Evolutionary conservation across 1,140 invertebrate species (phyloP), one percentile per base, ranked within the genome.

Genomic region (Drosophila ananassae): DNA sequence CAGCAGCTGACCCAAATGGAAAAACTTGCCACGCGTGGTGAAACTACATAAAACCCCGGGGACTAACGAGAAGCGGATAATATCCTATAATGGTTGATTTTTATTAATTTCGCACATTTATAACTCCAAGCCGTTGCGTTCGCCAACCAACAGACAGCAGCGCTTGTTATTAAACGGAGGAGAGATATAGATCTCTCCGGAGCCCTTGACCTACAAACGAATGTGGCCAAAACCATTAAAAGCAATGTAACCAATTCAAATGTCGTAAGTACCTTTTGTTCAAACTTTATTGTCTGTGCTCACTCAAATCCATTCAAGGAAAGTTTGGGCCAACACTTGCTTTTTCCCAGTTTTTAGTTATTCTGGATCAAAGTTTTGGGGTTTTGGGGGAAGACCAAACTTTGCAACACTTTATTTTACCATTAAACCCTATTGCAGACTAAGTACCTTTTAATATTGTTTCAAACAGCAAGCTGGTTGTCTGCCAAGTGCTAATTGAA

Each of bases 71-170:
- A 41, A 44, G 13, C 57, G 62, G 24, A 47, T 59, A 66, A 62
- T 21, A 44, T 37, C 52, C 61, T 58, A 50, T 68, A 75, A 78
- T 66, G 59, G 32, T 52, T 82, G 78, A 89, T 78, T 87, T 76
- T 82, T 87, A 87, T 87, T 87, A 87, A 85, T 85, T 85, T 78
- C 56, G 46, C 56, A 87, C 82, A 85, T 75, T 72, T 87, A 82
- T 79, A 87, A 79, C 78, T 87, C 71, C 66, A 59, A 64, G 71
- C 75, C 63, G 78, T 77, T 83, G 56, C 64, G 46, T 53, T 13
- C 17, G 24, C 17, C 34, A 2, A 48, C 25, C 9, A 44, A 25
- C 41, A 37, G 8, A 2, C 28, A 4, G 1, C 13, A 9, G 13
- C 4, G 3, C 2, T 12, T 8, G n/a, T 21, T 30, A 13, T 22